Conservation (phyloP, 2,113 vertebrate genomes). For the Poecile atricapillus region DNA sequence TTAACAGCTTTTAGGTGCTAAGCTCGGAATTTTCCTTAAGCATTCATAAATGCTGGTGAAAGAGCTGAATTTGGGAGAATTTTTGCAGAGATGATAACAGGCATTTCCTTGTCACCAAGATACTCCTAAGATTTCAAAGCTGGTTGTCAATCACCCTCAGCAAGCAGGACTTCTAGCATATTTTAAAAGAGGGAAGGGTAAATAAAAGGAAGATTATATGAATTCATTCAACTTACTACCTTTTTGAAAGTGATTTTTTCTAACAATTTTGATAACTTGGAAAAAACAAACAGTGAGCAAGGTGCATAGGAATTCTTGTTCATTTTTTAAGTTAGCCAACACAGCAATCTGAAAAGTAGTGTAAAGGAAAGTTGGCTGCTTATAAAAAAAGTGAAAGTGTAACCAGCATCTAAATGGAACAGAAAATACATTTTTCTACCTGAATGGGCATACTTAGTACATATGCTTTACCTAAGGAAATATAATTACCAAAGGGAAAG, state of each 20-base stretch:
- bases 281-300: neutral
- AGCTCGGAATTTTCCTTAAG: neutral
- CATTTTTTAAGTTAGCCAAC: neutral
- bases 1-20: neutral
- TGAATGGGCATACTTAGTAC: neutral
- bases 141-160: neutral
- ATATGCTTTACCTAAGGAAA: neutral
- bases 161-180: neutral
- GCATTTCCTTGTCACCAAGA: neutral
- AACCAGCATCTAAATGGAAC: neutral
- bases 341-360: neutral
- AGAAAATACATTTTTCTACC: neutral
- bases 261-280: neutral
- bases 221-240: neutral
- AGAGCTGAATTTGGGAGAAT: neutral
- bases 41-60: neutral
- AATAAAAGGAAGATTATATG: neutral
- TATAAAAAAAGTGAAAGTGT: neutral
- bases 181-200: neutral
- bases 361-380: neutral
- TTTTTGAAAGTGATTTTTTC: neutral
- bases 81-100: conserved; percentile 1
- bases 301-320: neutral
- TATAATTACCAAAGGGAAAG: neutral
- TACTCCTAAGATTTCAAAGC: conserved; percentile 9